Conservation (phyloP, 2,888 invertebrate genomes). For the Syrphus vitripennis region DNA sequence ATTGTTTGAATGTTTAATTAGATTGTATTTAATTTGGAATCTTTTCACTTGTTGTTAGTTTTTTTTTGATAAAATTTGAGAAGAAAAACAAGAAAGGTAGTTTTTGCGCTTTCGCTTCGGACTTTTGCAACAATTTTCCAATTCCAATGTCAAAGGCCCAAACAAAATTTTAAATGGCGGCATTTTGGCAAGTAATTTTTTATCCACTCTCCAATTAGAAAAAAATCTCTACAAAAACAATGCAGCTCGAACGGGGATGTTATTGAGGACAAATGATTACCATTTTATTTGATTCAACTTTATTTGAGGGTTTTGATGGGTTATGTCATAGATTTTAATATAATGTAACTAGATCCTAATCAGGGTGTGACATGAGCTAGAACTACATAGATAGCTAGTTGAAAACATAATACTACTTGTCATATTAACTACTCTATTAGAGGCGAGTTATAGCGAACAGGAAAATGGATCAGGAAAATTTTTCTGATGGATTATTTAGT, state of each 20-base stretch:
- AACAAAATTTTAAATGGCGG: conserved; percentile 73
- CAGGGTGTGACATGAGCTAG: too few species aligned
- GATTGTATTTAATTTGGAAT: neutral
- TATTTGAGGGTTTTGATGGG: too few species aligned
- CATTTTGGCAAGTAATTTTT: conserved; percentile 56
- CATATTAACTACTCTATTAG: too few species aligned
- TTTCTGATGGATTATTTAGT: too few species aligned
- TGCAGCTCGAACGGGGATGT: conserved; percentile 30
- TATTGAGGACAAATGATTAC: neutral
- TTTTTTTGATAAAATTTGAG: conserved; percentile 22
- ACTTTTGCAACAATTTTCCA: conserved; percentile 73
- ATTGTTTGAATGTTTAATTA: conserved; percentile 24
- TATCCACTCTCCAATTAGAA: conserved; percentile 63
- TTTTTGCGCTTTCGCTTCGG: conserved; percentile 66
- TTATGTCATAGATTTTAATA: too few species aligned
- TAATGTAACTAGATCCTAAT: too few species aligned
- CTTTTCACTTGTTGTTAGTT: conserved; percentile 47
- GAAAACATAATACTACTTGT: too few species aligned
- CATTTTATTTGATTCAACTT: neutral
- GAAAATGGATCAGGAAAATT: too few species aligned
- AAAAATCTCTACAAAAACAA: conserved; percentile 34
- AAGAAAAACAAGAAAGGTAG: conserved; percentile 33
- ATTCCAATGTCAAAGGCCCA: conserved; percentile 73
- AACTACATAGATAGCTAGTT: too few species aligned
- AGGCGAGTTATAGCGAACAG: too few species aligned